Conservation (phyloP, 1,140 invertebrate genomes). For the Apis laboriosa region DNA sequence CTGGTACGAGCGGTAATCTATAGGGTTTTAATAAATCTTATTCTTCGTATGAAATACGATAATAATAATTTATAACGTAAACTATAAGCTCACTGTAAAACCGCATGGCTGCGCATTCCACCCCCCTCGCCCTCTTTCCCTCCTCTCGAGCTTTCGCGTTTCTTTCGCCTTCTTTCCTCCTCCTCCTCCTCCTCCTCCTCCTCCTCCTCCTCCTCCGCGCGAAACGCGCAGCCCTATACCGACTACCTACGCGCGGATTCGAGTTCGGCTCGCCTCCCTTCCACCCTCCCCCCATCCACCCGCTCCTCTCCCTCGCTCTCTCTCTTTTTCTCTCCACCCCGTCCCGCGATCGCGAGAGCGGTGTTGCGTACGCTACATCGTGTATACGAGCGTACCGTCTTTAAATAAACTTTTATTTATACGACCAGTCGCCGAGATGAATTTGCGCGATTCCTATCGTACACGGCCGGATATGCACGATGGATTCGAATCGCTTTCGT, state of each 20-base stretch:
- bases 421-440: conserved; percentile 73
- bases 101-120: conserved; percentile 46
- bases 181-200: not conserved
- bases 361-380: conserved; percentile 31
- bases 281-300: conserved; percentile 16
- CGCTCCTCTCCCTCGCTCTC: not conserved
- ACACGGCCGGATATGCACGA: conserved; percentile 68
- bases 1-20: conserved; percentile 73
- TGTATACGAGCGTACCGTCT: conserved; percentile 69
- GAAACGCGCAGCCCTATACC: not conserved
- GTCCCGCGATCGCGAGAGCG: not conserved
- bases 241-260: conserved; percentile 26
- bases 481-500: conserved; percentile 66
- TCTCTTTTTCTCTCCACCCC: not conserved
- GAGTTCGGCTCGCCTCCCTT: conserved; percentile 12
- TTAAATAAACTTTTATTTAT: conserved; percentile 81
- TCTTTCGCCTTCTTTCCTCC: not conserved
- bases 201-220: not conserved
- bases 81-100: conserved; percentile 75
- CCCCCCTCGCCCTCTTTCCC: not conserved
- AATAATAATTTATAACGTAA: conserved; percentile 80
- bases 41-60: conserved; percentile 79
- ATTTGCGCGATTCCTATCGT: conserved; percentile 72
- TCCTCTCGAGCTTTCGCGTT: not conserved
- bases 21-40: conserved; percentile 80